Conservation (phyloP, 2,797 vertebrate genomes). For the Halcyon badia region DNA sequence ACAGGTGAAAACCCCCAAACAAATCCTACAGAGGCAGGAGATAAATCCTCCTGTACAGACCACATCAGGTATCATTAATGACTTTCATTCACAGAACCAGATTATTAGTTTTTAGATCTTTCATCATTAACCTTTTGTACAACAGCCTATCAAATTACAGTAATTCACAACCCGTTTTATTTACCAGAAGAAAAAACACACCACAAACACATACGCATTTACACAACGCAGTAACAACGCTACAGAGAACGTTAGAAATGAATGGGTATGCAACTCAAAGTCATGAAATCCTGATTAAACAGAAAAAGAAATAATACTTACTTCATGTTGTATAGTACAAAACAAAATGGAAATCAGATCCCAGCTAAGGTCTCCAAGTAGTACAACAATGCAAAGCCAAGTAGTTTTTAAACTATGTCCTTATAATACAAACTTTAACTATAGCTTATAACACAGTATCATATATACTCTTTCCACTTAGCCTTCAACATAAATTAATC, state of each 20-base stretch:
- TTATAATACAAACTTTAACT: neutral
- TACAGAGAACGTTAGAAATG: neutral
- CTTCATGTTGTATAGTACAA: neutral
- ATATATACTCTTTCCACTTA: neutral
- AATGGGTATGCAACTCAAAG: neutral
- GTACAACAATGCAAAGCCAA: neutral
- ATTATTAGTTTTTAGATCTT: neutral
- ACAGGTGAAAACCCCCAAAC: neutral
- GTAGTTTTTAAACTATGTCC: neutral
- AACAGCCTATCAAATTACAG: neutral
- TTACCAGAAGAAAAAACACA: neutral
- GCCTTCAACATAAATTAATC: neutral
- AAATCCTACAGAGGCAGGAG: neutral
- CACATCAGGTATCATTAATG: neutral
- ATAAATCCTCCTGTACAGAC: neutral
- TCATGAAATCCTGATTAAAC: neutral
- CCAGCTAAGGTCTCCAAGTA: neutral
- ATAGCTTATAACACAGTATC: neutral
- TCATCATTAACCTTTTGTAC: neutral
- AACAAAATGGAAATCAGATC: neutral
- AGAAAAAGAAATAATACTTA: neutral
- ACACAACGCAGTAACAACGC: neutral
- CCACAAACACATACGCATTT: fast-evolving
- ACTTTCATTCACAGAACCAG: neutral
- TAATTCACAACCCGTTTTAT: neutral